Evolutionary conservation across 2,888 invertebrate genomes (phyloP), one percentile per base, ranked within the genome.

Genomic region (Lasioglossum lativentre): DNA sequence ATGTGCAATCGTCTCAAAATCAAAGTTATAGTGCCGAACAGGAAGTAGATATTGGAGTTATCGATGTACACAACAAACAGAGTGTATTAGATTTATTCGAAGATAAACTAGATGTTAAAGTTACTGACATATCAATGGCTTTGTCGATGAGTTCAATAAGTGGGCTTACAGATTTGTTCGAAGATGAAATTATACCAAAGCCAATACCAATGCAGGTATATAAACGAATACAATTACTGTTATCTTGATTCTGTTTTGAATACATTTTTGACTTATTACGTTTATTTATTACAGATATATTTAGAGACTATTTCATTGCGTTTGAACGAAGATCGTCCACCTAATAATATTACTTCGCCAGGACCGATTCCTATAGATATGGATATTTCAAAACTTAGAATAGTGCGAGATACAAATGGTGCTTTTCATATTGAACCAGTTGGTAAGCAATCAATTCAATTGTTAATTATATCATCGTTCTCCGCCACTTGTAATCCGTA

Each of bases 91-190:
- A 94, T 78, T 91, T 96, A 45, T 96, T 96, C 88, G 94, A 94
- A 79, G 96, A 96, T 88, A 95, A 97, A 63, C 94, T 98, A 10
- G 97, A 97, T 73, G 96, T 97, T 16, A 96, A 96, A 40, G 96
- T 97, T 0, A 95, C 96, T 19, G 97, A 98, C 91, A 95, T 98
- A 76, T 96, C 95, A 80, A 94, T 98, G 89, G 96, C 96, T 23
- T 96, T 98, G 78, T 97, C 97, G 75, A 97, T 98, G 97, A 98
- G 98, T 93, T 98, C 98, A 0, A 96, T 98, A 0, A 96, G 97
- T 56, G 98, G 98, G 19, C 95, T 99, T 23, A 96, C 97, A 0
- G 98, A 98, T 95, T 96, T 99, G 88, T 96, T 97, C 1, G 99
- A 99, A 94, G 99, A 99, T 95, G 99, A 99, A 95, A 96, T 98